A percentile compares a stretch with the other conserved stretches of the same genome.
Evolutionary conservation across 2,113 vertebrate genomes (phyloP).

Genomic region (Rallus limicola): DNA sequence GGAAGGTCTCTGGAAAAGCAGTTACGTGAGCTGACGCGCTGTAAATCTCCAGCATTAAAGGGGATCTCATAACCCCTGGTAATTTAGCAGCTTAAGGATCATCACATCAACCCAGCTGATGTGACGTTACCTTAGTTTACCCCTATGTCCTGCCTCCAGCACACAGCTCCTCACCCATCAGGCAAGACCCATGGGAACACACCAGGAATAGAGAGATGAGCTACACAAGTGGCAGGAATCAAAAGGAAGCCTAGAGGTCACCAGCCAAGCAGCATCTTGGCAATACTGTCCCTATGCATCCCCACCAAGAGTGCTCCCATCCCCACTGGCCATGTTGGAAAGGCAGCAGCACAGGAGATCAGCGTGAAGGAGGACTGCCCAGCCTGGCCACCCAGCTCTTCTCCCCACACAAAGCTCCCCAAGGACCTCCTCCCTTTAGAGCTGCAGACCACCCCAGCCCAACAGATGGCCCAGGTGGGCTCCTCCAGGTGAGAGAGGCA

Average conservation of each 20-base stretch:
- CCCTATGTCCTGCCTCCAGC: not conserved
- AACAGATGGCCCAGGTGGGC: accelerated
- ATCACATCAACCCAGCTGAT: not conserved
- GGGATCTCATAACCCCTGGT: not conserved
- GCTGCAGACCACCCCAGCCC: not conserved
- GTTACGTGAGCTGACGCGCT: not conserved
- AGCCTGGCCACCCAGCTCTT: not conserved
- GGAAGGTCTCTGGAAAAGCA: not conserved
- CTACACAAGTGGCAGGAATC: not conserved
- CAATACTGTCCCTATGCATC: not conserved
- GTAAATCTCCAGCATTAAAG: not conserved
- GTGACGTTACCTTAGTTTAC: not conserved
- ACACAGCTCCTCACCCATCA: not conserved
- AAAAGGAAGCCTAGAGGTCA: not conserved
- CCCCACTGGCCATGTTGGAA: not conserved
- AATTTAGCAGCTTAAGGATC: not conserved
- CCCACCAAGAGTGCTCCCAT: not conserved
- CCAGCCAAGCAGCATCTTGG: accelerated
- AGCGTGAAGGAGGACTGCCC: not conserved
- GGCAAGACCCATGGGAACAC: not conserved
- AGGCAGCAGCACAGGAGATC: accelerated
- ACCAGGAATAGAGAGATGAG: accelerated
- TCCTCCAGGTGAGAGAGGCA: not conserved
- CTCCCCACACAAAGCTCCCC: not conserved
- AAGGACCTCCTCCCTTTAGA: not conserved